A percentile compares a stretch with the other conserved stretches of the same genome.
Conservation (phyloP, 2,113 vertebrate species). For the Calidris pugnax region DNA sequence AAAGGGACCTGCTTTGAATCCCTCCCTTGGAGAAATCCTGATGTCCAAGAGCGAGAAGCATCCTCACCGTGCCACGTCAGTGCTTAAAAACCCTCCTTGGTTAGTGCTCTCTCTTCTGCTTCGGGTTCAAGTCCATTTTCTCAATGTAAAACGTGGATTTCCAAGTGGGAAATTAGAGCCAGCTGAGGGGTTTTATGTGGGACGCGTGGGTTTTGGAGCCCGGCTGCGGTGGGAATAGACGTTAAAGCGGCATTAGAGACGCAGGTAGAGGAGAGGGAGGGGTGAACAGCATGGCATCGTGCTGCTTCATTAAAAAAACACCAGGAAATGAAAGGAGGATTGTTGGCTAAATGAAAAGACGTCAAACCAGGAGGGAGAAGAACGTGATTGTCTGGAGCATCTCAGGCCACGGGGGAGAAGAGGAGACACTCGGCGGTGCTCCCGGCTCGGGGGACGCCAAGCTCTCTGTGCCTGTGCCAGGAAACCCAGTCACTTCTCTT, state of each 20-base stretch:
- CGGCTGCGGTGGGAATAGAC: background rate
- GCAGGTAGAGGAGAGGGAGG: background rate
- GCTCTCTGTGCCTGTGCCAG: background rate
- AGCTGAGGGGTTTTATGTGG: background rate
- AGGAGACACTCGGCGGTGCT: background rate
- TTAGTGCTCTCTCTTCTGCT: background rate
- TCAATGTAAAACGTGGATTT: background rate
- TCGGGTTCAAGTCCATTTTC: background rate
- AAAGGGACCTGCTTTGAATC: background rate
- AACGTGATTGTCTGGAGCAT: background rate
- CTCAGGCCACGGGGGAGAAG: background rate
- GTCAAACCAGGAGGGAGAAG: background rate
- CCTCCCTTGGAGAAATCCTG: background rate
- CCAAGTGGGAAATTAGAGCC: background rate
- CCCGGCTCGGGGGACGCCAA: background rate
- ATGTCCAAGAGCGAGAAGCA: background rate
- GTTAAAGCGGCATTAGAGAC: background rate
- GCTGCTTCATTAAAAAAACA: background rate
- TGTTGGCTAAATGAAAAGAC: background rate
- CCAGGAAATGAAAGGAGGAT: background rate
- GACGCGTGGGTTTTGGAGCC: background rate
- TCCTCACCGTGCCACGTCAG: accelerated
- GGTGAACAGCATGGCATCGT: background rate
- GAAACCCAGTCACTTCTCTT: background rate
- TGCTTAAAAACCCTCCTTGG: background rate